These are phyloP conservation scores for Phrynocephalus guinanensis DNA, from an alignment of 2,797 vertebrate species.

Conservation along the genomic window DNA sequence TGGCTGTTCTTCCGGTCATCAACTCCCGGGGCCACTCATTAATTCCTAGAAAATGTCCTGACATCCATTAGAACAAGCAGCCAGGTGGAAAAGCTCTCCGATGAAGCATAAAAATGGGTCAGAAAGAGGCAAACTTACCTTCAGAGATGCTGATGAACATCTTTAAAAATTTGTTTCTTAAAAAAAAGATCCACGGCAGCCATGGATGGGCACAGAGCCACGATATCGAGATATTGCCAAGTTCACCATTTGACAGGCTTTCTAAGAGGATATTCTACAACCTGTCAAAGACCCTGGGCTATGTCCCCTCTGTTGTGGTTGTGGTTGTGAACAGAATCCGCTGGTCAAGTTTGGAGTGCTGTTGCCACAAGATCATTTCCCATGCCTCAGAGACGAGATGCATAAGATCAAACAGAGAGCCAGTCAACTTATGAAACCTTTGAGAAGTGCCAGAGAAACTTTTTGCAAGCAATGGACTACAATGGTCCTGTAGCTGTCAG, in stretches of 20 bases:
- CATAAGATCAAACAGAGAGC: background rate
- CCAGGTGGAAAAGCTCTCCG: constrained; percentile 6
- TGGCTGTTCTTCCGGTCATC: constrained; percentile 36
- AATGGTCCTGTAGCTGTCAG: too few species aligned
- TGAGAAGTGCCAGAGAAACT: background rate
- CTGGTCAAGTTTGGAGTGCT: constrained; percentile 3
- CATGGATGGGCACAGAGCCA: background rate
- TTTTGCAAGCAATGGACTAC: background rate
- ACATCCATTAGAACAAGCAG: constrained; percentile 1
- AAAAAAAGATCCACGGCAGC: background rate
- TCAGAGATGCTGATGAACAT: background rate
- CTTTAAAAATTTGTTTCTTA: background rate
- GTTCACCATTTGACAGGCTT: background rate
- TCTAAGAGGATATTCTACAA: background rate
- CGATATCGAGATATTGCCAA: background rate
- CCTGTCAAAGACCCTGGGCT: background rate
- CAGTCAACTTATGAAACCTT: background rate
- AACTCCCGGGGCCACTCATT: constrained; percentile 21
- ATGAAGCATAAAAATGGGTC: background rate
- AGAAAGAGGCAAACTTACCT: constrained; percentile 8
- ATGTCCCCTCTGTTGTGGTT: background rate
- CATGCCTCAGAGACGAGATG: background rate
- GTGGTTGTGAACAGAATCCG: background rate
- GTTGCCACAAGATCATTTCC: background rate
- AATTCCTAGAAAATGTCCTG: constrained; percentile 32